These are phyloP conservation scores for Rhodeus uyekii DNA, from an alignment of 2,797 vertebrate species.

Conservation along the genomic window DNA sequence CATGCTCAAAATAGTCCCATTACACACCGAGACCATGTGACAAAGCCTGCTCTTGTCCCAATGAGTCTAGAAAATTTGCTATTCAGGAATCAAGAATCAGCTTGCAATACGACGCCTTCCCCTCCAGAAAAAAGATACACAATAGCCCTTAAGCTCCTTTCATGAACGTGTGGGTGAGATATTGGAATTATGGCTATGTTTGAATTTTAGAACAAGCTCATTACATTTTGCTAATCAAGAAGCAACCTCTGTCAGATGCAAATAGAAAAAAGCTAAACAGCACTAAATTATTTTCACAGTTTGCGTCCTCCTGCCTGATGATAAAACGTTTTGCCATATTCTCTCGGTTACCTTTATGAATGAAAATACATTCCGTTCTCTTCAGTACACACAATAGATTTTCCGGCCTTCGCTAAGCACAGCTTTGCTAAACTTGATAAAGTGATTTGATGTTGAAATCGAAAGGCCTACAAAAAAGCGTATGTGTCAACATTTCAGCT, in stretches of 20 bases:
- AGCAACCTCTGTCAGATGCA: constrained; percentile 1
- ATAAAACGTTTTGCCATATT: not conserved
- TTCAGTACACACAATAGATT: constrained; percentile 11
- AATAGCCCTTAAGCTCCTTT: constrained; percentile 12
- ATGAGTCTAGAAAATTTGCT: constrained; percentile 71
- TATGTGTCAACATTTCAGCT: constrained; percentile 19
- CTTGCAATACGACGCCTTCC: not conserved
- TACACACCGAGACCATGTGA: constrained; percentile 68
- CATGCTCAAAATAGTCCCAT: constrained; percentile 64
- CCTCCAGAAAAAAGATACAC: not conserved
- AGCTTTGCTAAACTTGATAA: not conserved
- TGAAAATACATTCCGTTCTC: constrained; percentile 7
- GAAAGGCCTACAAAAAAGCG: not conserved
- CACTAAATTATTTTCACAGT: not conserved
- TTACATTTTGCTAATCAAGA: constrained; percentile 27
- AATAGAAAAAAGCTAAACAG: not conserved
- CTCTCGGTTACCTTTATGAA: constrained; percentile 6
- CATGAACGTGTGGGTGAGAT: not conserved
- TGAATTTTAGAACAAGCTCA: constrained; percentile 23
- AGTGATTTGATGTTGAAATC: constrained; percentile 33
- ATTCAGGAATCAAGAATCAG: constrained; percentile 19
- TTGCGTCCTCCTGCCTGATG: not conserved
- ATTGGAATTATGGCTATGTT: constrained; percentile 36
- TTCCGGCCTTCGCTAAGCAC: not conserved
- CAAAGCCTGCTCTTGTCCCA: constrained; percentile 71